Base-by-base conservation (phyloP, 1,140 invertebrate species). In the Heliothis subflexa region DNA sequence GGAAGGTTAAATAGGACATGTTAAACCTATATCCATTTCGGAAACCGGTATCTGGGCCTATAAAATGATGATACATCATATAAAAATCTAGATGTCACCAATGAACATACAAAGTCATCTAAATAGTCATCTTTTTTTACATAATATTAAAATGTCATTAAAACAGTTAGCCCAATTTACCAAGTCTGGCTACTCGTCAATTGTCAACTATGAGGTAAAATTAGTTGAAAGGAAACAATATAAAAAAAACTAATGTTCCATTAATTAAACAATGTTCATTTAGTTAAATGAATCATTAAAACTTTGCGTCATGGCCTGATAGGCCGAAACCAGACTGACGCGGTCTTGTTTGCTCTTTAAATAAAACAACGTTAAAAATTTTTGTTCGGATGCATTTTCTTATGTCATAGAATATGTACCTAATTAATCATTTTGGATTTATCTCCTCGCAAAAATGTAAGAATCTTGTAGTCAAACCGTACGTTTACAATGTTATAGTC, bases 221-320 rank as follows among this genome's bases (percentile, higher is more conserved):
- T 40, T 66, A 28, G 61, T 77, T 55, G 49, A 47, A 64, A 68
- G 62, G 74, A 77, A 77, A 52, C 52, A 40, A n/a, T 18, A 61
- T 45, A 68, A 28, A 68, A 9, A 77, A 77, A 77, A 55, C 28
- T 28, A 55, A 49, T 25, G 40, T 54, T 10, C 52, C 18, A 55
- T 28, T 64, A 77, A 77, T 68, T 77, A 77, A 77, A 52, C 74
- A 77, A 54, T 77, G 49, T 52, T 52, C 18, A 66, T 21, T 64
- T 68, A 33, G 33, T 33, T 68, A 77, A 77, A 77, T 68, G 49
- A 77, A 47, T 77, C 25, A 55, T 77, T 77, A 45, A 77, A 66
- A 68, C 50, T 66, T 10, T 21, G 74, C 49, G 49, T 68, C 62
- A 68, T 55, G 13, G 45, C 18, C n/a, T 75, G 73, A 64, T 50